Evolutionary conservation across 2,797 vertebrate genomes (phyloP), one percentile per base, ranked within the genome.

Genomic region (Anguilla anguilla): DNA sequence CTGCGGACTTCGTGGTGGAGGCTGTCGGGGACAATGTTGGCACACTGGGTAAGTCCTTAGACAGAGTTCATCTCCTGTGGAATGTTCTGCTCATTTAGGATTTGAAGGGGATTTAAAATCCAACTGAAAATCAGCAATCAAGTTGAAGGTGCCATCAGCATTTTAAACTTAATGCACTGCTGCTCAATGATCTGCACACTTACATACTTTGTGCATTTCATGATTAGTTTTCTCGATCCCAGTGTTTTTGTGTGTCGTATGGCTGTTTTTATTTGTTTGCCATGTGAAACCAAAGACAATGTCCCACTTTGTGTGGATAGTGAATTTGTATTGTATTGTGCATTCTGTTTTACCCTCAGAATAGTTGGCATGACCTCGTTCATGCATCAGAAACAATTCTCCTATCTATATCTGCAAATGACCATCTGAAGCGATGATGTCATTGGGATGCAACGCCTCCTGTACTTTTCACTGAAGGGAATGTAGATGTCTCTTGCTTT

Each of bases 1-100:
- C 96, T 0, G 95, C 95, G 0, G 94, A 96, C 88, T 97, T 97
- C 6, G 94, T 96, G 43, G 96, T 97, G 67, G 95, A 96, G 87
- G 95, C 96, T 79, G 94, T 96, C 0, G 95, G 95, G 0, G 95
- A 95, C 0, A 95, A 96, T 0, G 94, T 95, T 11, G 96, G 96
- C 61, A 96, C 95, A 2, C 89, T 96, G n/a, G 96, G 96, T 96
- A 87, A 90, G 94, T 74, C 83, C 19, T 31, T 28, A 15, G 19
- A 39, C 17, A 86, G 51, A 59, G 61, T 89, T 51, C 46, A 22
- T 64, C 4, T 83, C 35, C 72, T 35, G 6, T 46, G 17, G 6
- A 49, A 31, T 19, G 13, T 25, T 46, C 77, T 7, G 17, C 22
- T 49, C 15, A 2, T 81, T 49, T 49, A 49, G 9, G 35, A 79